phyloP scores from a whole-genome alignment of 23 tunicate species.

The Ciona savignyi region DNA sequence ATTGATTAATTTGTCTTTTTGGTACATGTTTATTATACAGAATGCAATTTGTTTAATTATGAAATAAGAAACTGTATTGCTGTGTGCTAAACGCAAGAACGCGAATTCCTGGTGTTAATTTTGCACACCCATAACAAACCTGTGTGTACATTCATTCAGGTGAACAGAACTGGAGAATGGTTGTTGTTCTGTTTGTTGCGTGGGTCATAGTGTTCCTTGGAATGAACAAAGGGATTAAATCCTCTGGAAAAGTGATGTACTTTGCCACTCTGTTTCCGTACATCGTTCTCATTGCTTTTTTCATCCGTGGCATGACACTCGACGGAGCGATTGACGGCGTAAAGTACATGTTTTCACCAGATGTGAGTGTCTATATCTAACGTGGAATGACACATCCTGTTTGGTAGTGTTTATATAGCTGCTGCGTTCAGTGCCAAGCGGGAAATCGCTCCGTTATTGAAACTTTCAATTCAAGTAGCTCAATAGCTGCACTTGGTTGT shows the following conservation, averaged over 20 bases:
- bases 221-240: slow-evolving; percentile 86
- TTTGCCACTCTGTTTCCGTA: slow-evolving; percentile 90
- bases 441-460: neutral
- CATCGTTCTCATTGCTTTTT: slow-evolving; percentile 71
- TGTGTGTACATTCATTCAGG: slow-evolving; percentile 40
- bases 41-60: neutral
- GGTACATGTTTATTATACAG: too few relatives aligned
- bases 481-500: too few relatives aligned
- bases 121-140: too few relatives aligned
- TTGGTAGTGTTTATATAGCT: neutral
- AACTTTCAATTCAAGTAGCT: neutral
- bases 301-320: slow-evolving; percentile 75
- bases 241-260: slow-evolving; percentile 96
- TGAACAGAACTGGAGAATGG: slow-evolving; percentile 82
- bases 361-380: slow-evolving; percentile 39
- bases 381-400: neutral
- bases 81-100: too few relatives aligned
- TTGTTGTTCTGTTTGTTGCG: slow-evolving; percentile 44
- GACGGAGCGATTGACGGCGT: slow-evolving; percentile 89
- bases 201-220: slow-evolving; percentile 83
- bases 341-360: slow-evolving; percentile 80
- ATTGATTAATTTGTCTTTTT: too few relatives aligned
- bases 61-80: neutral
- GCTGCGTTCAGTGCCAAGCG: neutral
- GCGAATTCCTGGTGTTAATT: too few relatives aligned